phyloP scores from a whole-genome alignment of 2,888 invertebrate species.

The Neoitamus cyanurus region DNA sequence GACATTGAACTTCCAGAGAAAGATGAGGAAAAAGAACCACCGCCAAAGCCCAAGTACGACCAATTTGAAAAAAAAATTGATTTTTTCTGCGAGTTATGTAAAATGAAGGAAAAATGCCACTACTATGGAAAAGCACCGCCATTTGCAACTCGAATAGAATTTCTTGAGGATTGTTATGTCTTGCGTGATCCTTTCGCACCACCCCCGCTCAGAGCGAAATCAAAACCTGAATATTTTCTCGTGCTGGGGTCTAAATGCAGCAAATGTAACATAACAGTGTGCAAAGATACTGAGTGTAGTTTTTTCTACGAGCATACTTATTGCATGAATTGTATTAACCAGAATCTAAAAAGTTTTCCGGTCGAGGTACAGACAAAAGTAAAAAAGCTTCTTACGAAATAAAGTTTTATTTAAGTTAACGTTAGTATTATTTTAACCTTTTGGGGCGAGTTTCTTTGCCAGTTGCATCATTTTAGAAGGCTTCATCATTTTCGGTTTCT shows the following conservation, averaged over 20 bases:
- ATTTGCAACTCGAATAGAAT: slow-evolving; percentile 75
- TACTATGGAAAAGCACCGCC: slow-evolving; percentile 82
- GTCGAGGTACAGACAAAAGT: slow-evolving; percentile 75
- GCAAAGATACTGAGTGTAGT: slow-evolving; percentile 80
- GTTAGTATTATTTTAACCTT: slow-evolving; percentile 19
- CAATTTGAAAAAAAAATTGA: slow-evolving; percentile 55
- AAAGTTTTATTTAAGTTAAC: not conserved
- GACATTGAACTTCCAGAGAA: not conserved
- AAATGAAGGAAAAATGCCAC: slow-evolving; percentile 76
- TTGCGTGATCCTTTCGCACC: slow-evolving; percentile 88
- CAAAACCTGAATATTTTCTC: slow-evolving; percentile 79
- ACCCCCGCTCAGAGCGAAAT: slow-evolving; percentile 66
- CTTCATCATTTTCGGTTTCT: slow-evolving; percentile 54
- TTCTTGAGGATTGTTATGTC: slow-evolving; percentile 80
- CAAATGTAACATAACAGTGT: slow-evolving; percentile 76
- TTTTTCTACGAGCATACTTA: slow-evolving; percentile 80
- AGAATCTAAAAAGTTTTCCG: slow-evolving; percentile 74
- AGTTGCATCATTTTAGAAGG: slow-evolving; percentile 58
- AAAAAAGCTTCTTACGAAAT: slow-evolving; percentile 60
- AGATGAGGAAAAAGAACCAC: not conserved
- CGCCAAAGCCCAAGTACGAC: not conserved
- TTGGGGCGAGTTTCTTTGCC: slow-evolving; percentile 64
- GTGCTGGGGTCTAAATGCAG: slow-evolving; percentile 79
- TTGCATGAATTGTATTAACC: slow-evolving; percentile 77
- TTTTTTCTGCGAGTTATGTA: slow-evolving; percentile 74